Percentiles rank a stretch among this genome's conserved stretches.
These are phyloP conservation scores for Gasteruption jaculator DNA, from an alignment of 2,888 invertebrate species.

Conservation along the genomic window DNA sequence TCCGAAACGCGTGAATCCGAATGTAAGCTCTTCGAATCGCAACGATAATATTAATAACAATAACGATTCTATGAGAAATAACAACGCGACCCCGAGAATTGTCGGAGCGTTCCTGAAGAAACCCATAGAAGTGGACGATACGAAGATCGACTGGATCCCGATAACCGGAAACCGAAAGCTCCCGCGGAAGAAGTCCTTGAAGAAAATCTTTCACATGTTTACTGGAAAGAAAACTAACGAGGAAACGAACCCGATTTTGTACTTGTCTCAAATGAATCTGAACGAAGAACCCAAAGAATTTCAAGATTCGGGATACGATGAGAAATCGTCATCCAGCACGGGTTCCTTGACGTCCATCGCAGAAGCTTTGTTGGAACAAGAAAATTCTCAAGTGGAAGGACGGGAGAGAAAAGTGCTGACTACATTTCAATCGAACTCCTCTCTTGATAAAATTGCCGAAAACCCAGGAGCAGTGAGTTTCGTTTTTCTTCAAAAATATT, in stretches of 20 bases:
- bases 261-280: conserved; percentile 26
- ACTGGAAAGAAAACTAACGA: conserved; percentile 13
- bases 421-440: too few relatives aligned
- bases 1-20: background rate
- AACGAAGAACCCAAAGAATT: conserved; percentile 21
- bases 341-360: conserved; percentile 26
- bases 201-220: conserved; percentile 30
- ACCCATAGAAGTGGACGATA: conserved; percentile 35
- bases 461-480: too few relatives aligned
- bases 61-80: background rate
- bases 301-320: conserved; percentile 37
- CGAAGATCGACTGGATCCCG: conserved; percentile 35
- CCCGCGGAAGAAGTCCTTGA: conserved; percentile 34
- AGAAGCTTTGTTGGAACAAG: conserved; percentile 15
- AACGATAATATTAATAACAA: background rate
- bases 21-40: background rate
- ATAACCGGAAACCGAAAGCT: conserved; percentile 29
- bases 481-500: too few relatives aligned
- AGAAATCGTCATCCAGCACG: conserved; percentile 29
- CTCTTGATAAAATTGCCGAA: too few relatives aligned
- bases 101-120: conserved; percentile 36
- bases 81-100: conserved; percentile 26
- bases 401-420: too few relatives aligned
- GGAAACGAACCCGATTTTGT: conserved; percentile 14
- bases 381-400: conserved; percentile 10